Percentiles rank a stretch among this genome's conserved stretches.
Conservation (phyloP, 2,888 invertebrate species). For the Volucella inflata region DNA sequence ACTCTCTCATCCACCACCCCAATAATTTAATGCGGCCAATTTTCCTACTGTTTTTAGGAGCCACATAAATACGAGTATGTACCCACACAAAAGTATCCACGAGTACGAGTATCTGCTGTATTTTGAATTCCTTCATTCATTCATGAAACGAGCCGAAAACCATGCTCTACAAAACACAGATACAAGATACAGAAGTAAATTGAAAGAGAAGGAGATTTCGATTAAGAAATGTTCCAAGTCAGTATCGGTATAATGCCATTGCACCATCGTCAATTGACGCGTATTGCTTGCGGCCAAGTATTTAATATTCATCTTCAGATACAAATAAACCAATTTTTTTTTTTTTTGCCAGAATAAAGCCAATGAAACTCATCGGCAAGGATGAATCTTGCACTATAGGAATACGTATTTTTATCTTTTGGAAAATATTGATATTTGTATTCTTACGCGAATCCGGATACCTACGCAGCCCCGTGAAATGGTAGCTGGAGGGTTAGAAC, state of each 20-base stretch:
- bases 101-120: background rate
- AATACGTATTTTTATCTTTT: slow-evolving; percentile 21
- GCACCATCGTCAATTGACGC: slow-evolving; percentile 45
- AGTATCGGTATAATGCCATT: slow-evolving; percentile 17
- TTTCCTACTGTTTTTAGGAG: background rate
- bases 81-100: slow-evolving; percentile 30
- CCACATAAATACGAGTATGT: slow-evolving; percentile 36
- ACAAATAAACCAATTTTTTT: slow-evolving; percentile 5
- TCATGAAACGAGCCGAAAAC: background rate
- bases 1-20: slow-evolving; percentile 15
- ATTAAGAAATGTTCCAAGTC: slow-evolving; percentile 33
- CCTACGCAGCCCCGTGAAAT: slow-evolving; percentile 13
- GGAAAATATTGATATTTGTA: slow-evolving; percentile 47
- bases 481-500: slow-evolving; percentile 1
- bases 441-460: background rate
- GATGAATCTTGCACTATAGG: no score
- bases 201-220: slow-evolving; percentile 32
- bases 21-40: slow-evolving; percentile 9
- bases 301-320: slow-evolving; percentile 40
- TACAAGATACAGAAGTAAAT: background rate
- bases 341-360: background rate
- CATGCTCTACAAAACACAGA: background rate
- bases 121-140: background rate
- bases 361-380: slow-evolving; percentile 36
- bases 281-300: slow-evolving; percentile 38